Evolutionary conservation across 92 coral and sea anemone genomes (phyloP).

Genomic region (Parazoanthus darwini): DNA sequence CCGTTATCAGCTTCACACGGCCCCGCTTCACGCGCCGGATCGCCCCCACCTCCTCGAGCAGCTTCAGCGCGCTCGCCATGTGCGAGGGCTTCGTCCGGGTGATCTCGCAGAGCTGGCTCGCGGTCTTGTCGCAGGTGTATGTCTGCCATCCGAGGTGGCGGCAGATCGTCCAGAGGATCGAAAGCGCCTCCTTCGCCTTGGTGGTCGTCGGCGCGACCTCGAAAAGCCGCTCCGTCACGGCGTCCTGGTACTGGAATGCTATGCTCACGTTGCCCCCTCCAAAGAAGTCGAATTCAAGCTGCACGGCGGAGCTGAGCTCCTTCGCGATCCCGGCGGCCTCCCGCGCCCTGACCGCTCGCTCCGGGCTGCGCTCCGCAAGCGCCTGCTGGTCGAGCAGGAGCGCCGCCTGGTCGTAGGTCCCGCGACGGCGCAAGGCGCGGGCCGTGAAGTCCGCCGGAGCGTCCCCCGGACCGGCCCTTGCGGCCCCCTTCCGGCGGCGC

Average conservation of each 20-base stretch:
- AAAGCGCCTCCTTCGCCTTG: conserved; percentile 16
- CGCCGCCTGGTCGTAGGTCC: conserved; percentile 18
- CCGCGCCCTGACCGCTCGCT: conserved; percentile 18
- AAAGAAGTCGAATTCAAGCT: conserved; percentile 13
- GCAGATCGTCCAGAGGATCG: conserved; percentile 16
- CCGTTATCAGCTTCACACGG: conserved; percentile 15
- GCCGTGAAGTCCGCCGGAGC: conserved; percentile 18
- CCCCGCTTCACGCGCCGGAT: conserved; percentile 18
- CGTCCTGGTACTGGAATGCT: conserved; percentile 15
- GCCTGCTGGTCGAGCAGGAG: conserved; percentile 17
- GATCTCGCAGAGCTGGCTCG: conserved; percentile 17
- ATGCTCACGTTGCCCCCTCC: conserved; percentile 17
- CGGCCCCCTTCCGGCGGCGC: conserved; percentile 20
- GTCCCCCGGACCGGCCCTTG: conserved; percentile 18
- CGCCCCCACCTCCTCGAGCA: conserved; percentile 18
- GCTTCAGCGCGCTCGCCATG: conserved; percentile 17
- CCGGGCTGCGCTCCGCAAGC: conserved; percentile 18
- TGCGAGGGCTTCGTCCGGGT: conserved; percentile 17
- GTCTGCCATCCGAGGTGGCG: conserved; percentile 17
- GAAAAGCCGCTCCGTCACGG: conserved; percentile 17
- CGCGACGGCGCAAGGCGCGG: conserved; percentile 19
- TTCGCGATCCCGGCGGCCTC: conserved; percentile 18
- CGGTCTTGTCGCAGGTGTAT: conserved; percentile 15
- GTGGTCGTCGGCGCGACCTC: conserved; percentile 18
- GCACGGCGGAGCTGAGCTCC: conserved; percentile 18